Base-by-base conservation (phyloP, 1,140 invertebrate genomes). In the Elymnias hypermnestra region DNA sequence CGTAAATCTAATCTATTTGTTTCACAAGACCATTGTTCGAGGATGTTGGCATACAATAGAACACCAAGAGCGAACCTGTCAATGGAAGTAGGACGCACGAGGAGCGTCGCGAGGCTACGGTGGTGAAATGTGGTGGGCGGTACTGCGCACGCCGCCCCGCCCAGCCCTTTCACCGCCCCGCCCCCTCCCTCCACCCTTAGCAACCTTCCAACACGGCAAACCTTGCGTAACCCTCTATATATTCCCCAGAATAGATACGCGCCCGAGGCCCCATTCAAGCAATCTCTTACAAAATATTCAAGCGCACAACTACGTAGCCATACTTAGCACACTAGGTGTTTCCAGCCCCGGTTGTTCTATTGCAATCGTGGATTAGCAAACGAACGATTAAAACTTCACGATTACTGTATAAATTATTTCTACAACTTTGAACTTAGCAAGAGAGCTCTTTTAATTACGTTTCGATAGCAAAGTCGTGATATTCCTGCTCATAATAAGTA, bases 81-180 rank as follows among this genome's bases (percentile, higher is more conserved):
- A 60, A 61, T 42, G 61, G 72, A 83, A 82, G 77, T 83, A 82
- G 79, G 77, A 61, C 77, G 72, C 65, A 64, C 62, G 67, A 63
- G 69, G 63, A 69, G 56, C 72, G 65, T 69, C 67, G 72, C 58
- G 49, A 53, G 48, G 53, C 53, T 49, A 59, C 69, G 76, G 74
- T 83, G 78, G 76, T 81, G 78, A 83, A 84, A 84, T 79, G 75
- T 38, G 60, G 70, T 77, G 65, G 77, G 81, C 77, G 81, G 77
- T 61, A 66, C 70, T 61, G 69, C 33, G 61, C 79, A 82, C 75
- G 77, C 72, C 66, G 81, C 69, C 49, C 73, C 81, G 81, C 81
- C 81, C 73, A 78, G 74, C 81, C 75, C 81, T 79, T 79, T 81
- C 79, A 81, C 77, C 68, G 69, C 72, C 63, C 71, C 79, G 71